A percentile compares a stretch with the other conserved stretches of the same genome.
These are phyloP conservation scores for Phyllopteryx taeniolatus DNA, from an alignment of 2,113 vertebrate genomes.

Conservation along the genomic window DNA sequence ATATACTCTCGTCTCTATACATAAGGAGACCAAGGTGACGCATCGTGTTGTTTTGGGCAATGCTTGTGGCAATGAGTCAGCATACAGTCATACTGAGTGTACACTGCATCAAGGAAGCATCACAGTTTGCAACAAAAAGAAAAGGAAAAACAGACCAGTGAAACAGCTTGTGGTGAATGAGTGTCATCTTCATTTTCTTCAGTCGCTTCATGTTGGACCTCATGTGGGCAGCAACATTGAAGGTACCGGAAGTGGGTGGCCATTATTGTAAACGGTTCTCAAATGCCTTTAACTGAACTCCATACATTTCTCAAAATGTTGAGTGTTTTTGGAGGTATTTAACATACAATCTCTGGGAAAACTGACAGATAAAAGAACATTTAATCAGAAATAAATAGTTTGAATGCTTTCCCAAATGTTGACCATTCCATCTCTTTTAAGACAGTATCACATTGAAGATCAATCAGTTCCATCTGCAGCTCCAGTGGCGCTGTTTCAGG, in stretches of 20 bases:
- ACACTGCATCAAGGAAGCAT: constrained; percentile 1
- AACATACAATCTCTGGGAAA: no score
- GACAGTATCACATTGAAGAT: no score
- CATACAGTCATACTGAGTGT: constrained; percentile 22
- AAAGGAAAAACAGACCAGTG: constrained; percentile 1
- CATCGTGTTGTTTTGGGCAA: constrained; percentile 11
- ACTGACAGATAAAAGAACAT: no score
- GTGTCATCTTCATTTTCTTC: constrained; percentile 19
- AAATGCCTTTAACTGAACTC: background rate
- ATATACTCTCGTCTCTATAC: background rate
- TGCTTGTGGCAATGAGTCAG: constrained; percentile 26
- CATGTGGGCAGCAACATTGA: background rate
- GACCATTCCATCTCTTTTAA: no score
- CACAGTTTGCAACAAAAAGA: background rate
- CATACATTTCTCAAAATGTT: background rate
- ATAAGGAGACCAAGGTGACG: constrained; percentile 15
- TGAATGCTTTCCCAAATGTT: no score
- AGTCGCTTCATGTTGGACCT: background rate
- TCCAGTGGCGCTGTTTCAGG: no score
- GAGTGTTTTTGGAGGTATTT: no score
- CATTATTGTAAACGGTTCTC: background rate
- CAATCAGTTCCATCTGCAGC: no score
- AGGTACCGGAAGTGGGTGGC: background rate
- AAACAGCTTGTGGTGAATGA: constrained; percentile 22
- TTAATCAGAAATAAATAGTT: no score